Base-by-base conservation (phyloP, 2,888 invertebrate genomes). In the Drosophila falleni region DNA sequence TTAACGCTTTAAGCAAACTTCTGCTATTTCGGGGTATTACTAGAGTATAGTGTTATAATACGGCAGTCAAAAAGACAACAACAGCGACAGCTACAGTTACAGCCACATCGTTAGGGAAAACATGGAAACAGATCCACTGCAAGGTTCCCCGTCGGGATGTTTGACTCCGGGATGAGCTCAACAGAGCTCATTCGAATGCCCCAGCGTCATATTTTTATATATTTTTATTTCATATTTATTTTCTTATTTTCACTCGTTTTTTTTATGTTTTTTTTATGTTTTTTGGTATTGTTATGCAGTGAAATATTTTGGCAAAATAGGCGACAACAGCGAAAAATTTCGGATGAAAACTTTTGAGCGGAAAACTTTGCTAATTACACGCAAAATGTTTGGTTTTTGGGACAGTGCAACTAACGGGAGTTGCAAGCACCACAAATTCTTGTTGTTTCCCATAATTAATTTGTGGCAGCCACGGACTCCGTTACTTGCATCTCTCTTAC, bases 321-420 rank as follows among this genome's bases (percentile, higher is more conserved):
- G 76, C 71, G 80, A 76, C 76, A 80, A 71, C 74, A 71, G 63
- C 80, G 70, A 68, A 69, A 58, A 71, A 70, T 85, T 66, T 85
- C n/a, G 54, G 61, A 54, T 46, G 60, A 46, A 79, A 82, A 80
- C 60, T 82, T 82, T 86, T 83, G 74, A 82, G 81, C 83, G 81
- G 87, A 82, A 86, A 82, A 82, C 82, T 82, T 82, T 82, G 87
- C 82, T 82, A 87, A 82, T 82, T 82, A 86, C 80, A 86, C 80
- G 84, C 80, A 82, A 82, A 82, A 83, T 87, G 81, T 83, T 74
- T 74, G 80, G 65, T 60, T 80, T 71, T 70, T 65, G 49, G 60
- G 46, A 55, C 56, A 54, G 16, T 55, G 39, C 37, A 53, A 41
- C 66, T 42, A 74, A 66, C 55, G 33, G 29, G 31, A 58, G 26